Percentiles rank a stretch among this genome's conserved stretches.
Conservation (phyloP, 2,113 vertebrate genomes). For the Atractosteus spatula region DNA sequence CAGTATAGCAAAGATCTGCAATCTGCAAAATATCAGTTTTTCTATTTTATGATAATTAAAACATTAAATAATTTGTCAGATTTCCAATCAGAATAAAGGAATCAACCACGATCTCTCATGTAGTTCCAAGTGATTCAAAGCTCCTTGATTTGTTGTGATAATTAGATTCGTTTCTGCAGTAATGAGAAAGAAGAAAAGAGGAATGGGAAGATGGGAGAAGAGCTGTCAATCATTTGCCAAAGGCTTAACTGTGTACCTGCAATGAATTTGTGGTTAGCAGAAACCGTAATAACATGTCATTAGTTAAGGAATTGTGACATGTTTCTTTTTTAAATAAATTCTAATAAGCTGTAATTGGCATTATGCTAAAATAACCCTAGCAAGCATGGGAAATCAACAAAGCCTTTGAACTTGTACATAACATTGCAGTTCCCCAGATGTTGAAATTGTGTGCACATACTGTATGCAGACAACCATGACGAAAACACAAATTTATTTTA, state of each 20-base stretch:
- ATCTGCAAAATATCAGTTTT: too few species aligned
- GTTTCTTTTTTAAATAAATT: conserved; percentile 41
- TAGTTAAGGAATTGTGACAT: conserved; percentile 31
- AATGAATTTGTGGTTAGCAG: conserved; percentile 44
- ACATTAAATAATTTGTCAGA: too few species aligned
- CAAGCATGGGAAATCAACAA: conserved; percentile 22
- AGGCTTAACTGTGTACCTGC: conserved; percentile 36
- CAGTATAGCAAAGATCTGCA: too few species aligned
- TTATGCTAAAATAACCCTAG: conserved; percentile 35
- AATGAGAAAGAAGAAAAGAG: neutral
- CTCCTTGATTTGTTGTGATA: too few species aligned
- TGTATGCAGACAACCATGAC: neutral
- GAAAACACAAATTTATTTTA: neutral
- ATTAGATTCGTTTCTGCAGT: too few species aligned
- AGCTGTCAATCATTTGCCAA: conserved; percentile 40
- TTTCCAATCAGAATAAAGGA: too few species aligned
- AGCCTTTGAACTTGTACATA: conserved; percentile 4
- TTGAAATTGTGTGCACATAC: neutral
- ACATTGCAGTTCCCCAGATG: neutral
- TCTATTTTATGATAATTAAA: too few species aligned
- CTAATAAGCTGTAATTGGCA: conserved; percentile 29
- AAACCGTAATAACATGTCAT: conserved; percentile 51
- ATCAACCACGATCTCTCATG: too few species aligned
- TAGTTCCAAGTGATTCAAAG: too few species aligned
- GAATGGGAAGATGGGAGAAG: conserved; percentile 25